These are phyloP conservation scores for Halichoeres trimaculatus DNA, from an alignment of 2,113 vertebrate species.

Conservation along the genomic window DNA sequence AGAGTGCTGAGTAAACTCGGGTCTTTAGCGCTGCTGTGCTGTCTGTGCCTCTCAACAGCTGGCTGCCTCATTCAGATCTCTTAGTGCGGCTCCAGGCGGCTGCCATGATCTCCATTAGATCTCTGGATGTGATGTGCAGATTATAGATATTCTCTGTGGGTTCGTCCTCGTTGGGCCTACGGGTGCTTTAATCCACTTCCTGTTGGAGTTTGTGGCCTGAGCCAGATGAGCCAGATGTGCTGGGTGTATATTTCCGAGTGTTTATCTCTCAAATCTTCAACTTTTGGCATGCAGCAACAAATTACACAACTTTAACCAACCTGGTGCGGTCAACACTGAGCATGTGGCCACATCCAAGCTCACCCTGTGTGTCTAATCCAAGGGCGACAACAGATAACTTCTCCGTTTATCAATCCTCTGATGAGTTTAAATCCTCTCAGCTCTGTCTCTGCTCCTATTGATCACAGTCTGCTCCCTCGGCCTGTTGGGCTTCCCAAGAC, in stretches of 20 bases:
- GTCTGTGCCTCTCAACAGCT: conserved; percentile 49
- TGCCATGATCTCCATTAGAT: conserved; percentile 46
- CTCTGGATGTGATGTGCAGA: conserved; percentile 55
- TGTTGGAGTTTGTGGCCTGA: conserved; percentile 40
- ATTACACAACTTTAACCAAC: conserved; percentile 35
- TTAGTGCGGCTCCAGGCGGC: conserved; percentile 26
- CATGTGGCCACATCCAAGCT: conserved; percentile 9
- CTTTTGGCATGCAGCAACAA: conserved; percentile 24
- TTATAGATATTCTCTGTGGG: conserved; percentile 55
- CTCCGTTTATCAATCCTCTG: not conserved
- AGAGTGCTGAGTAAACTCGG: not conserved
- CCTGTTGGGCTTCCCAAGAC: conserved; percentile 27
- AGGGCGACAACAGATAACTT: conserved; percentile 30
- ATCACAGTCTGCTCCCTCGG: conserved; percentile 37
- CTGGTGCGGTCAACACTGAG: not conserved
- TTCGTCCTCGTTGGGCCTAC: conserved; percentile 48
- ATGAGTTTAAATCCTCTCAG: conserved; percentile 34
- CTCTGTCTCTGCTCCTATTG: conserved; percentile 44
- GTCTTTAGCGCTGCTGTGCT: conserved; percentile 18
- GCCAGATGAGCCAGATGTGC: conserved; percentile 68
- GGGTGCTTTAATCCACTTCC: conserved; percentile 67
- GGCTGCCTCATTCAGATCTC: conserved; percentile 48
- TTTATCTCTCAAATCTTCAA: conserved; percentile 34
- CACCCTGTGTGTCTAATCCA: conserved; percentile 15
- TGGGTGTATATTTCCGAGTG: conserved; percentile 1